phyloP scores from a whole-genome alignment of 1,140 invertebrate genomes.

The Pseudomyrmex dendroicus region DNA sequence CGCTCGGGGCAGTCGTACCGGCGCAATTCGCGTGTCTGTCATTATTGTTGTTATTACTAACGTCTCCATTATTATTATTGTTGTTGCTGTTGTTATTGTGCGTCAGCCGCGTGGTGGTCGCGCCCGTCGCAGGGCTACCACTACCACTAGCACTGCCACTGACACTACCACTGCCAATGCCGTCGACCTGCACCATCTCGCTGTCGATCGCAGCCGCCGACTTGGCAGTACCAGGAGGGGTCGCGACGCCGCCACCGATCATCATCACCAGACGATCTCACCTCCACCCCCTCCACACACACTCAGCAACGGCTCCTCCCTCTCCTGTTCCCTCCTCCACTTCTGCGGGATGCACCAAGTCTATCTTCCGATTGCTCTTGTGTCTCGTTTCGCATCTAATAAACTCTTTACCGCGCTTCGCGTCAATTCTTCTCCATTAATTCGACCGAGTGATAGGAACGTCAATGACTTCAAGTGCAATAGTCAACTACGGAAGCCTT shows the following conservation, averaged over 20 bases:
- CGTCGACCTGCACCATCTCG: conserved; percentile 82
- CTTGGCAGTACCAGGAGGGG: conserved; percentile 83
- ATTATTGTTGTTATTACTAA: conserved; percentile 70
- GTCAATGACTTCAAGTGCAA: not conserved
- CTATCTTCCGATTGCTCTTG: conserved; percentile 25
- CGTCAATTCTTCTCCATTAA: not conserved
- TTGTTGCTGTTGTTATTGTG: conserved; percentile 68
- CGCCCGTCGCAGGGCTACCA: conserved; percentile 80
- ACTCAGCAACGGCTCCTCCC: conserved; percentile 65
- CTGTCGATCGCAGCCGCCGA: conserved; percentile 80
- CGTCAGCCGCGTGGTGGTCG: conserved; percentile 71
- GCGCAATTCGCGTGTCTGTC: conserved; percentile 71
- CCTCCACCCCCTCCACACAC: conserved; percentile 65
- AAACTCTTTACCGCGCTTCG: not conserved
- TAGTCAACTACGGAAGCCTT: not conserved
- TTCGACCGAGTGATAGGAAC: not conserved
- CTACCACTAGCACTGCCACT: conserved; percentile 83
- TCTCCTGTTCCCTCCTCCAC: conserved; percentile 55
- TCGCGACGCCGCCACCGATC: conserved; percentile 83
- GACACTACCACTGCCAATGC: conserved; percentile 82
- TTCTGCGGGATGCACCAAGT: conserved; percentile 36
- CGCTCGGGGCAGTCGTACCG: conserved; percentile 50
- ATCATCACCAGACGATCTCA: conserved; percentile 80
- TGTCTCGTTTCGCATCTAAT: conserved; percentile 50
- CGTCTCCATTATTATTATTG: conserved; percentile 56